Evolutionary conservation across 2,113 vertebrate genomes (phyloP), one percentile per base, ranked within the genome.

Genomic region (Malurus elegans): DNA sequence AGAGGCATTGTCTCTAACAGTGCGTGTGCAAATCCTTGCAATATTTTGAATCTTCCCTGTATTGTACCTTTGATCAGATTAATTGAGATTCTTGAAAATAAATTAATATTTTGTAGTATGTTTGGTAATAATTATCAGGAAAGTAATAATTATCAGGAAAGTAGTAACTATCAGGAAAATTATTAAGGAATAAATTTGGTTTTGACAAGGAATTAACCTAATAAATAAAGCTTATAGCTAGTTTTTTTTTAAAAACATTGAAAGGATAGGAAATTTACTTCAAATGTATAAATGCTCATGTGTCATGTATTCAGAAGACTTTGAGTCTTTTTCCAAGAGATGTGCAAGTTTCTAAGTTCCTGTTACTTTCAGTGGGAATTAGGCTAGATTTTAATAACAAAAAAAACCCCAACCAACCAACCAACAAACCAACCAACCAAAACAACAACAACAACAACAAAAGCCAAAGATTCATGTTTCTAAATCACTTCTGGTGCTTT

Each of bases 1-100:
- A 65, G 60, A 76, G 44, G 32, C 42, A 58, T 10, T 12, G 18
- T 23, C 36, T 70, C 60, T 66, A 44, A 20, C 29, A 32, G 5
- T 31, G 6, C 0, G 0, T 31, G 31, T 1, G 1, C 51, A 64
- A 90, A 66, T 57, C 38, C 11, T 73, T 70, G 13, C 1, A 25
- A 14, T 7, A 2, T 79, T 93, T 83, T 60, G 8, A 47, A 61
- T 57, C 11, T 92, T 20, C 28, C 19, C 26, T 70, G 3, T 47
- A 15, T 62, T 74, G 20, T 50, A 65, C 38, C 12, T 67, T 73
- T 61, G 34, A 56, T 62, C 26, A 60, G 31, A 57, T 23, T 61
- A 53, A 58, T 19, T 53, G 40, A 62, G 18, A 40, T 74, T 40
- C 65, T 74, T 62, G 31, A 25, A 78, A 79, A 90, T 2, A 76